Percentiles rank a stretch among this genome's conserved stretches.
Conservation (phyloP, 2,797 vertebrate genomes). For the Dallia pectoralis region DNA sequence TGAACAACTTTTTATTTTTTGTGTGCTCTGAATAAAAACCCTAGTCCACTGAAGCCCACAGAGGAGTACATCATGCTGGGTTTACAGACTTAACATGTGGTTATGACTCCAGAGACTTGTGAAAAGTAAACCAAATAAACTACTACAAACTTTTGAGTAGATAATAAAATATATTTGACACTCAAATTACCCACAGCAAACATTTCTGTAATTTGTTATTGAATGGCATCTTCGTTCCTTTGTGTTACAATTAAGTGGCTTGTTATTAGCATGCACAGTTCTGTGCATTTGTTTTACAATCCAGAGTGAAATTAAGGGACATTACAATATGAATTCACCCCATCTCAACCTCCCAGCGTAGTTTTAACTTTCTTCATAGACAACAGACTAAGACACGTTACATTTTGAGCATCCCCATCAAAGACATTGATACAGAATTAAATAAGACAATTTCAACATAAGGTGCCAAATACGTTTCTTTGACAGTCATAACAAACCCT, state of each 20-base stretch:
- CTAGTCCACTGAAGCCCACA: slow-evolving; percentile 57
- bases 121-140: slow-evolving; percentile 31
- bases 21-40: slow-evolving; percentile 65
- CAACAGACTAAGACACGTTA: not conserved
- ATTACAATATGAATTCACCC: not conserved
- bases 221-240: slow-evolving; percentile 31
- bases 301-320: not conserved
- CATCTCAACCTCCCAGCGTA: not conserved
- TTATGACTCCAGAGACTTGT: slow-evolving; percentile 47
- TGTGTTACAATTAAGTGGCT: slow-evolving; percentile 53
- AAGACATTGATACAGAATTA: not conserved
- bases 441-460: not conserved
- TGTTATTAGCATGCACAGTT: slow-evolving; percentile 63
- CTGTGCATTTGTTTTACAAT: slow-evolving; percentile 50
- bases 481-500: not conserved
- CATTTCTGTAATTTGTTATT: slow-evolving; percentile 54
- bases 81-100: slow-evolving; percentile 45
- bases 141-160: slow-evolving; percentile 29
- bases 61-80: slow-evolving; percentile 56
- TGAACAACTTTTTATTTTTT: slow-evolving; percentile 60
- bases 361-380: not conserved
- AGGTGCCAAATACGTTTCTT: not conserved
- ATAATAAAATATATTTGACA: slow-evolving; percentile 44
- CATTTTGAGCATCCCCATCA: not conserved
- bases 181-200: slow-evolving; percentile 49